These are phyloP conservation scores for Conopomorpha cramerella DNA, from an alignment of 1,140 invertebrate genomes.

Conservation along the genomic window DNA sequence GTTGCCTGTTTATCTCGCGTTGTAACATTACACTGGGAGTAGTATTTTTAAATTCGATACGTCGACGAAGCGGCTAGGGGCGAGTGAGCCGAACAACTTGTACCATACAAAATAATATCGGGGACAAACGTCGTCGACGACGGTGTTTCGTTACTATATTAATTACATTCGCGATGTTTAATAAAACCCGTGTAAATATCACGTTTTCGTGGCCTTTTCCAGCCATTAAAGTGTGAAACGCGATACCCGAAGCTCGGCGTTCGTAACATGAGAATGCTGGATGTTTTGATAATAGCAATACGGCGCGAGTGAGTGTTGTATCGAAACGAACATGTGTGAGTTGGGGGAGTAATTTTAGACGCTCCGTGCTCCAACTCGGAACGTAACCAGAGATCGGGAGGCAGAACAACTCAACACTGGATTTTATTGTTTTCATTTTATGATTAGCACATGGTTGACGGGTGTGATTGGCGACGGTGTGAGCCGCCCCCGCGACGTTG, in stretches of 20 bases:
- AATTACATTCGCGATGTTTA: slow-evolving; percentile 56
- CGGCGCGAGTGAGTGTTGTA: slow-evolving; percentile 35
- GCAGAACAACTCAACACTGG: slow-evolving; percentile 51
- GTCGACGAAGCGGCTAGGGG: slow-evolving; percentile 8
- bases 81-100: no score
- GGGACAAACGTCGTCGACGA: no score
- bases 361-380: slow-evolving; percentile 59
- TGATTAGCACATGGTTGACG: slow-evolving; percentile 31
- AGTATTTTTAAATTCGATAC: slow-evolving; percentile 57
- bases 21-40: slow-evolving; percentile 38
- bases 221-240: slow-evolving; percentile 60
- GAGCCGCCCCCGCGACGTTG: slow-evolving; percentile 25
- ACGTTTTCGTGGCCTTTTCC: slow-evolving; percentile 60
- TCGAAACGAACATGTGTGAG: slow-evolving; percentile 13
- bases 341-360: slow-evolving; percentile 57
- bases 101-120: no score
- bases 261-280: slow-evolving; percentile 54
- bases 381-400: slow-evolving; percentile 51
- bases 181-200: slow-evolving; percentile 60
- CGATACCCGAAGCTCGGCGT: slow-evolving; percentile 56
- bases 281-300: slow-evolving; percentile 62
- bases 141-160: slow-evolving; percentile 53
- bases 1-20: slow-evolving; percentile 30
- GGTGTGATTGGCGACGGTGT: slow-evolving; percentile 6
- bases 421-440: slow-evolving; percentile 59